Percentiles rank a stretch among this genome's conserved stretches.
Evolutionary conservation across 1,140 invertebrate genomes (phyloP).

Genomic region (Musca domestica): DNA sequence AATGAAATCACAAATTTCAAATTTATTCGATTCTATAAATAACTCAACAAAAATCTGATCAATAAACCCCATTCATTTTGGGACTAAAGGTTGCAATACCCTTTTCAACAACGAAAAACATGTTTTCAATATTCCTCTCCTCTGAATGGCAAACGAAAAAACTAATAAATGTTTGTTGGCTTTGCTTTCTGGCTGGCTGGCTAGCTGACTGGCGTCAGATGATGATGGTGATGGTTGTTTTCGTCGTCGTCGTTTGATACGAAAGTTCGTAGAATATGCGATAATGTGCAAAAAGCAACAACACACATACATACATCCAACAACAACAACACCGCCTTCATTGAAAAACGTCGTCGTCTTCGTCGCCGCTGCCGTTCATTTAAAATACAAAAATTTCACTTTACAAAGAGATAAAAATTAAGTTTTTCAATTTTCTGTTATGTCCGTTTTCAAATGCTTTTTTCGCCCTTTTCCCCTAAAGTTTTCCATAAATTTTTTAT

Average conservation of each 20-base stretch:
- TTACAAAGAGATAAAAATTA: slow-evolving; percentile 8
- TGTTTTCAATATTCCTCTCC: slow-evolving; percentile 12
- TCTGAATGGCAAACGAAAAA: slow-evolving; percentile 6
- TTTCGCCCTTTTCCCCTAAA: neutral
- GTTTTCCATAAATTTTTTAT: neutral
- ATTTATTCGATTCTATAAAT: too few relatives aligned
- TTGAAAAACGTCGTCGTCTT: too few relatives aligned
- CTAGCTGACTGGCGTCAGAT: neutral
- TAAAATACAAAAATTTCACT: slow-evolving; percentile 18
- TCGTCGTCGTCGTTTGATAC: slow-evolving; percentile 21
- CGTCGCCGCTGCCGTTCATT: too few relatives aligned
- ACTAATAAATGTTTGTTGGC: slow-evolving; percentile 15
- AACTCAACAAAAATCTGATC: too few relatives aligned
- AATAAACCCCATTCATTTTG: too few relatives aligned
- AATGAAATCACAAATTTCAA: too few relatives aligned
- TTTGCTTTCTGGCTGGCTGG: neutral
- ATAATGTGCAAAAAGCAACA: slow-evolving; percentile 15
- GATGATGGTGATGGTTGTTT: too few relatives aligned
- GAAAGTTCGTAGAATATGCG: slow-evolving; percentile 16
- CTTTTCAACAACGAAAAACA: slow-evolving; percentile 2
- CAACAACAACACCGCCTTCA: too few relatives aligned
- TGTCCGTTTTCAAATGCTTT: neutral
- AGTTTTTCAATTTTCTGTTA: too few relatives aligned
- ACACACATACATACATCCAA: neutral
- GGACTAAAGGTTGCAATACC: too few relatives aligned